These are phyloP conservation scores for Lasioglossum lativentre DNA, from an alignment of 2,888 invertebrate genomes.

Conservation along the genomic window DNA sequence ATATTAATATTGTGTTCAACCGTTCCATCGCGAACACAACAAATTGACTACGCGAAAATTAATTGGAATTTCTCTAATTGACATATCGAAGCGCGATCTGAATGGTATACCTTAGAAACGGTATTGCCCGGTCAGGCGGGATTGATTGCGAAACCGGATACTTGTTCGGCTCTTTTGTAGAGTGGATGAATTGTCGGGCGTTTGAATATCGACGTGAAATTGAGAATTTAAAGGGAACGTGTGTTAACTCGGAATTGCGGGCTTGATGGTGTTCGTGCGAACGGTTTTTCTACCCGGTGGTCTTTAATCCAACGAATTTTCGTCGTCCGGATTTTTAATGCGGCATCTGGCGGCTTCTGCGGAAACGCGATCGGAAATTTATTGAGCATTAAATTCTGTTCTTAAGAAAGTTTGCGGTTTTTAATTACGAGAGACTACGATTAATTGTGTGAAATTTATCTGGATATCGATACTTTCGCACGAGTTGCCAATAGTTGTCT, in stretches of 20 bases:
- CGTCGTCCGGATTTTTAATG: neutral
- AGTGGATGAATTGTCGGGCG: neutral
- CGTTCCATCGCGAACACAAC: neutral
- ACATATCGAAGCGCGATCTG: neutral
- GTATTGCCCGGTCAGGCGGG: neutral
- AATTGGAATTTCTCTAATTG: constrained; percentile 32
- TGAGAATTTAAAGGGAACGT: neutral
- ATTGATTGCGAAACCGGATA: neutral
- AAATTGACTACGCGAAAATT: constrained; percentile 3
- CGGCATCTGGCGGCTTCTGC: neutral
- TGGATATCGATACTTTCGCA: neutral
- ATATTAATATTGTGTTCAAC: constrained; percentile 1
- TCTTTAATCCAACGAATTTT: neutral
- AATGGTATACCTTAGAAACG: neutral
- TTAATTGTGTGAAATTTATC: neutral
- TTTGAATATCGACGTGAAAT: constrained; percentile 4
- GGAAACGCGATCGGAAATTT: neutral
- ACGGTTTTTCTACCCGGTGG: no score
- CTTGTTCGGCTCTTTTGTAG: constrained; percentile 7
- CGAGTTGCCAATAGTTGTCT: neutral
- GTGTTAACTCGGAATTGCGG: neutral
- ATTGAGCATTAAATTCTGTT: neutral
- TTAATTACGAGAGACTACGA: neutral
- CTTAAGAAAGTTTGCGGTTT: neutral
- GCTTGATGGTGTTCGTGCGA: neutral